Conservation (phyloP, 1,140 invertebrate species). For the Galleria mellonella region DNA sequence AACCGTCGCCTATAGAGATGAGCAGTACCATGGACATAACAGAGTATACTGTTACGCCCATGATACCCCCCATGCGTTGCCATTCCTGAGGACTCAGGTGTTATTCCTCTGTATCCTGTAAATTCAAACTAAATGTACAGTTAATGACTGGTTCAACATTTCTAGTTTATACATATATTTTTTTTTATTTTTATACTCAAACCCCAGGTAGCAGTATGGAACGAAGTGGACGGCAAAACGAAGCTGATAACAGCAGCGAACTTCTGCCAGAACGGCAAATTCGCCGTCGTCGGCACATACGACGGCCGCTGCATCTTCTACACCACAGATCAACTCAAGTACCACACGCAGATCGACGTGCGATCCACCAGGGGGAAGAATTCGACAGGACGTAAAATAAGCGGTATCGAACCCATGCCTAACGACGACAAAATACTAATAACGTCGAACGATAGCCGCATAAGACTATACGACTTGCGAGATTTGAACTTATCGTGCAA, state of each 20-base stretch:
- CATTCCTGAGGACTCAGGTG: too few relatives aligned
- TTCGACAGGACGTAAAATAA: constrained; percentile 95
- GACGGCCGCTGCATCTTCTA: constrained; percentile 99
- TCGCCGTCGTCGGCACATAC: constrained; percentile 98
- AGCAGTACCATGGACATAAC: too few relatives aligned
- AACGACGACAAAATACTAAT: constrained; percentile 98
- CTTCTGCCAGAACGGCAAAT: constrained; percentile 98
- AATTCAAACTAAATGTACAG: too few relatives aligned
- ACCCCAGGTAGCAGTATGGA: constrained; percentile 90
- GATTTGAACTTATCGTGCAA: constrained; percentile 97
- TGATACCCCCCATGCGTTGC: too few relatives aligned
- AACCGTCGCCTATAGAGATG: too few relatives aligned
- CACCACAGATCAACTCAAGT: constrained; percentile 97
- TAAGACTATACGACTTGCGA: constrained; percentile 96
- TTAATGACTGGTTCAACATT: too few relatives aligned
- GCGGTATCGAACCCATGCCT: constrained; percentile 97
- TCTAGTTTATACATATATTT: too few relatives aligned
- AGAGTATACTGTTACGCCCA: too few relatives aligned
- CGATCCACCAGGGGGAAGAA: constrained; percentile 96
- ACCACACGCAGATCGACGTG: constrained; percentile 98
- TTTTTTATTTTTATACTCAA: too few relatives aligned
- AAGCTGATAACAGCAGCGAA: constrained; percentile 98
- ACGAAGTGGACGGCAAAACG: constrained; percentile 94
- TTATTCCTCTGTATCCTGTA: too few relatives aligned
- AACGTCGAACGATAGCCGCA: constrained; percentile 98